Evolutionary conservation across 1,140 invertebrate species (phyloP), one percentile per base, ranked within the genome.

Genomic region (Bombus superbus): DNA sequence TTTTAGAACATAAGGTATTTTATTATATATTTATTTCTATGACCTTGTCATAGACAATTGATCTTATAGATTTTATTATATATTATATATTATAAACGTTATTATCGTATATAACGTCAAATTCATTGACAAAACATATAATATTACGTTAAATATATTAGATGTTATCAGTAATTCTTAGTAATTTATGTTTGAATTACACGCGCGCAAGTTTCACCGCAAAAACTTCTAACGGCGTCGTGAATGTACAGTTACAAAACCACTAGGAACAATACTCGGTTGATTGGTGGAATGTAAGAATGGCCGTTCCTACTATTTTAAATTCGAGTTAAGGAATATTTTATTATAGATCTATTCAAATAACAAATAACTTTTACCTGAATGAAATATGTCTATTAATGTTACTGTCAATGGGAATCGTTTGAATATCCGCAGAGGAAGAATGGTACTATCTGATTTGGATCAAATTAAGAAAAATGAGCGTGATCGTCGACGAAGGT

Each of bases 321-420:
- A 90, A 89, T 89, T 89, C 75, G 88, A 89, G 81, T 89, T 72
- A 57, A 38, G 57, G n/a, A 57, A 35, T 22, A 57, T 32, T 74
- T 66, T 79, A 68, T 81, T 69, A 5, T n/a, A 79, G 42, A 57
- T 57, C 25, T 40, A 73, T 35, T 57, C 62, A 59, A 74, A 77
- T 77, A n/a, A 73, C n/a, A 59, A 32, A 42, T 66, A 32, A 57
- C 42, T 10, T 53, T 38, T 83, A 25, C n/a, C 25, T 73, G 22
- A 83, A 81, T 79, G 38, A 88, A 94, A 89, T 81, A 96, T 96
- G 96, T 96, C 96, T 9, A 95, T 96, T 79, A 96, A 96, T 90
- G 95, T 96, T 68, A 96, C 95, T 3, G 94, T 96, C 6, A 94
- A 87, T 68, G 95, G 95, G 10, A 96, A 96, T 92, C 95, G 95